Conservation (phyloP, 2,797 vertebrate species). For the Cyprinodon diabolis region DNA sequence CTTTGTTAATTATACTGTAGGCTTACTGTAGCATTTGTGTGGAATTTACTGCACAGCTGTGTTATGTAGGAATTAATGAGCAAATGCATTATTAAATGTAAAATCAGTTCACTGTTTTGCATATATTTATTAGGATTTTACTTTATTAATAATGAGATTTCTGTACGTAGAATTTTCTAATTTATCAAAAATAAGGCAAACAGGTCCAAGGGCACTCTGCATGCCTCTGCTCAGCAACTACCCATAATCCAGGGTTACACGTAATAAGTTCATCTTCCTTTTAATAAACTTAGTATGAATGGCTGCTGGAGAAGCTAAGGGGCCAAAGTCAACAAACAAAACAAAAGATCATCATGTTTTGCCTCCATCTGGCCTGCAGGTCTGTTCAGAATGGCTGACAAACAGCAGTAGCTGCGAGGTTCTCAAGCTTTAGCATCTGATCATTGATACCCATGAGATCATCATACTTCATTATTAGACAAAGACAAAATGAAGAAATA, state of each 20-base stretch:
- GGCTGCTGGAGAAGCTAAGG: background rate
- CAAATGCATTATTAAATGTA: slow-evolving; percentile 5
- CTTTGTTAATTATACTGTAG: slow-evolving; percentile 20
- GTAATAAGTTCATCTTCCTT: slow-evolving; percentile 9
- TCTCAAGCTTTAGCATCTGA: background rate
- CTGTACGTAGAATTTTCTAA: background rate
- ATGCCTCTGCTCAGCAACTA: background rate
- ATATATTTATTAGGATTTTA: slow-evolving; percentile 2
- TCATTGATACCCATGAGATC: background rate
- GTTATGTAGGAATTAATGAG: background rate
- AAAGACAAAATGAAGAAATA: background rate
- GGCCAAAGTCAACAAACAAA: background rate
- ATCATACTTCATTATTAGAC: background rate
- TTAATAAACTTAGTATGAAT: slow-evolving; percentile 11
- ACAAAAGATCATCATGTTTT: background rate
- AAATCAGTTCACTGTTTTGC: background rate
- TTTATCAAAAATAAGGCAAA: background rate
- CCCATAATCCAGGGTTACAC: slow-evolving; percentile 2
- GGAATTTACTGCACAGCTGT: background rate
- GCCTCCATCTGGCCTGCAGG: background rate
- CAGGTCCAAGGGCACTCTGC: background rate
- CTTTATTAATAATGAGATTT: slow-evolving; percentile 4
- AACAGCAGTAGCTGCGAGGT: slow-evolving; percentile 6
- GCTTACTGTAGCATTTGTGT: slow-evolving; percentile 5
- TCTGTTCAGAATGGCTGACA: background rate